phyloP scores from a whole-genome alignment of 2,888 invertebrate species.

The Hesperia comma region DNA sequence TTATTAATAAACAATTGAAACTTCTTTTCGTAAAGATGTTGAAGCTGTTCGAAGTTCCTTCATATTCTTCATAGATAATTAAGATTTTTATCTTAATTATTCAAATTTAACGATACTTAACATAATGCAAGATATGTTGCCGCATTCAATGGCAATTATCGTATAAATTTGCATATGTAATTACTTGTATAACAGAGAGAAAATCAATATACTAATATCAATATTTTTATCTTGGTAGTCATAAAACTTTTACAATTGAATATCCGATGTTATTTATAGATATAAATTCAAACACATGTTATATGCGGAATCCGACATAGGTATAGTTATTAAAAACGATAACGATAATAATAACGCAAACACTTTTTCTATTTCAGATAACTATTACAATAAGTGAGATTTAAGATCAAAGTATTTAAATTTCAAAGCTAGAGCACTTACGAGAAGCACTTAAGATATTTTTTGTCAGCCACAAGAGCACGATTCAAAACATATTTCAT shows the following conservation, averaged over 20 bases:
- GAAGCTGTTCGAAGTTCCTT: neutral
- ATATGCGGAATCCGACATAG: neutral
- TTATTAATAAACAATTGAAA: neutral
- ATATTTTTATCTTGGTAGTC: neutral
- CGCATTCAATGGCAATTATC: conserved; percentile 2
- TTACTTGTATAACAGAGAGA: conserved; percentile 1
- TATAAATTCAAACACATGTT: conserved; percentile 20
- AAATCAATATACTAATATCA: conserved; percentile 11
- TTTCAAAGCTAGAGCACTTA: neutral
- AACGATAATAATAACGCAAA: too few species aligned
- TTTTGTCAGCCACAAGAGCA: conserved; percentile 8
- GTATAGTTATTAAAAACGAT: conserved; percentile 17
- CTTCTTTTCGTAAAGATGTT: neutral
- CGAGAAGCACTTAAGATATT: neutral
- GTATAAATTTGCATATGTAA: conserved; percentile 23
- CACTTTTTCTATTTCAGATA: neutral
- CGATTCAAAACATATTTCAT: conserved; percentile 15
- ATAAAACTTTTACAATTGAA: conserved; percentile 14
- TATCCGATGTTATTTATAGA: conserved; percentile 21
- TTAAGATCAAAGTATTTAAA: neutral
- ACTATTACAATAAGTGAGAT: neutral
- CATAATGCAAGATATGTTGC: neutral
- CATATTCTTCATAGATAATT: conserved; percentile 2
- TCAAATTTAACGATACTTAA: neutral
- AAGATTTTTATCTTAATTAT: conserved; percentile 24